phyloP scores from a whole-genome alignment of 2,888 invertebrate genomes.

The Monochamus alternatus region DNA sequence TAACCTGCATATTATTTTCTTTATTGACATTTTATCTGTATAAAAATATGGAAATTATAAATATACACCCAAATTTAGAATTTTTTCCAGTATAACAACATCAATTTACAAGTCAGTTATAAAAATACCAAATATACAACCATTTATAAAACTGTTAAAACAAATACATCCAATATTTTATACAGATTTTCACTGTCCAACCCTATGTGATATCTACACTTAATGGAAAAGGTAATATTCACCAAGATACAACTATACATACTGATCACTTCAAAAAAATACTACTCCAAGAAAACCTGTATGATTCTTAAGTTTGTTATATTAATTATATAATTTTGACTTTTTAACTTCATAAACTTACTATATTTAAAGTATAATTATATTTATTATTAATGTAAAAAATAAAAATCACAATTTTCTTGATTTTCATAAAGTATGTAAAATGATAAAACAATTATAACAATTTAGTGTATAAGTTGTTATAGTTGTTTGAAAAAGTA shows the following conservation, averaged over 20 bases:
- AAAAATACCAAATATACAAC: slow-evolving; percentile 38
- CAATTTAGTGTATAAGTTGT: too few relatives aligned
- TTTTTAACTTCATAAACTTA: too few relatives aligned
- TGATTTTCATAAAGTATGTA: too few relatives aligned
- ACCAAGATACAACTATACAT: not conserved
- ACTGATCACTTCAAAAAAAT: not conserved
- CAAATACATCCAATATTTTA: slow-evolving; percentile 39
- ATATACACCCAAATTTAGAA: slow-evolving; percentile 24
- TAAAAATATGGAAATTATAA: slow-evolving; percentile 31
- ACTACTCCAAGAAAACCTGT: too few relatives aligned
- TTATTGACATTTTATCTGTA: slow-evolving; percentile 25
- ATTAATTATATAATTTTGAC: too few relatives aligned
- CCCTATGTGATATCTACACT: slow-evolving; percentile 15
- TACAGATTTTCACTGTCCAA: slow-evolving; percentile 35
- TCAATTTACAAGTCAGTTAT: slow-evolving; percentile 30
- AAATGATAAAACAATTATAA: too few relatives aligned
- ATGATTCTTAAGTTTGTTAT: too few relatives aligned
- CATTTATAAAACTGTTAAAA: slow-evolving; percentile 26
- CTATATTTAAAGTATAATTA: too few relatives aligned
- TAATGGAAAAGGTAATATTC: slow-evolving; percentile 12
- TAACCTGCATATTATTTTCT: slow-evolving; percentile 1
- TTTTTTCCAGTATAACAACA: slow-evolving; percentile 30
- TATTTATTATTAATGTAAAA: too few relatives aligned
- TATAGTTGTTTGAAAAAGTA: too few relatives aligned
- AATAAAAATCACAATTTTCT: too few relatives aligned